Base-by-base conservation (phyloP, 2,113 vertebrate genomes). In the Sebastes fasciatus region DNA sequence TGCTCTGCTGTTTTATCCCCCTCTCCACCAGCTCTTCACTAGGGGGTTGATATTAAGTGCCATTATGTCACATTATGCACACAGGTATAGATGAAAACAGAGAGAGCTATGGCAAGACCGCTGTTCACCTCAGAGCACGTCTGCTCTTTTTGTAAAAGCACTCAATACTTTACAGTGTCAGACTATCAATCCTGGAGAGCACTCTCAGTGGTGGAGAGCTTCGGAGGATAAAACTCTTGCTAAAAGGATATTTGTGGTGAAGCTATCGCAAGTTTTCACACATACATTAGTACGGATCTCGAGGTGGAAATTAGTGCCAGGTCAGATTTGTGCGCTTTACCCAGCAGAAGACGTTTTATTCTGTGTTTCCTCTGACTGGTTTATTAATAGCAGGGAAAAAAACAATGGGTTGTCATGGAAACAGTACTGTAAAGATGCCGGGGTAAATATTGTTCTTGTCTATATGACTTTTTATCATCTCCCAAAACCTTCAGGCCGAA, bases 91-190 rank as follows among this genome's bases (percentile, higher is more conserved):
- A 26, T 23, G 6, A 58, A 74, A 34, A 62, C 26, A 19, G 13
- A 73, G 13, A 73, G 4, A 0, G 26, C n/a, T 13, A 51, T 21
- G 14, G 43, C 46, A 21, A 49, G 65, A 60, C 54, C 6, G 6
- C 62, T 34, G 8, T 26, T 79, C 65, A 69, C 65, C 60, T 54
- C 9, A 19, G 40, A 55, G 63, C 58, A 23, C 58, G 48, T 76
- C 19, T 79, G 57, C 63, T 65, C 58, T 80, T 70, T 64, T 70
- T 64, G 68, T 9, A 52, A 78, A 86, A 74, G 74, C 64, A 80
- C 80, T 83, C 60, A 5, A 40, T 55, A 6, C 58, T 80, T 77
- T 69, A 3, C 34, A 5, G 6, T 51, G 68, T 77, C 57, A 74
- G 51, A 73, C 40, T 43, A 72, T 83, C 19, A 70, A 52, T 51